Evolutionary conservation across 2,888 invertebrate species (phyloP), one percentile per base, ranked within the genome.

Genomic region (Epinotia brunnichana): DNA sequence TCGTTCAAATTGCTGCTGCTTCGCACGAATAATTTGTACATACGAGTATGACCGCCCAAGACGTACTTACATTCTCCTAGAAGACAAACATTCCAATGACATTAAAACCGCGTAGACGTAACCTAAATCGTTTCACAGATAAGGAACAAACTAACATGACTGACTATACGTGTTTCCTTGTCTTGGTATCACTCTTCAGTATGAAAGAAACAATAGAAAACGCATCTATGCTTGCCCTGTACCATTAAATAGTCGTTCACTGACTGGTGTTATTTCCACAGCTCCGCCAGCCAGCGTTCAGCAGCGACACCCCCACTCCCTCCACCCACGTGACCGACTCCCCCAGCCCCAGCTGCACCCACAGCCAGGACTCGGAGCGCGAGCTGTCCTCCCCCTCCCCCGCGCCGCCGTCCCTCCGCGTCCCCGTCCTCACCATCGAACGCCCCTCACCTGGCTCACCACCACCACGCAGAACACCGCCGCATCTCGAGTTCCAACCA

Each of bases 401-500:
- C 19, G 87, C 90, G 7, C 94, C 94, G 21, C 94, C 94, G 0
- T 87, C 89, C 51, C 86, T 95, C 21, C 87, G 94, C 39, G 95
- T 96, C 66, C 96, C 96, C 1, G 93, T 94, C 15, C 86, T 96
- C 29, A 95, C 94, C 0, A 94, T 96, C 70, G 95, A 96, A 87
- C 94, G 96, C 61, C 95, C 96, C 0, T 96, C 96, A 3, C 96
- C 96, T 17, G 95, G 95, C 1, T 95, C 94, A 53, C 93, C 94
- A 7, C 94, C 94, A 9, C 94, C 94, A 44, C 91, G 93, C 81
- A 94, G 95, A 81, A 93, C 95, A 87, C 88, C 95, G 87, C 92
- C 95, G 89, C 88, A 94, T 94, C 82, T 96, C 94, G 87, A 96
- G 94, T 96, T 85, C 93, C 96, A 79, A 90, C 94, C 88, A 35